phyloP scores from a whole-genome alignment of 64 coral and sea anemone genomes.

The Trachythela sp. region DNA sequence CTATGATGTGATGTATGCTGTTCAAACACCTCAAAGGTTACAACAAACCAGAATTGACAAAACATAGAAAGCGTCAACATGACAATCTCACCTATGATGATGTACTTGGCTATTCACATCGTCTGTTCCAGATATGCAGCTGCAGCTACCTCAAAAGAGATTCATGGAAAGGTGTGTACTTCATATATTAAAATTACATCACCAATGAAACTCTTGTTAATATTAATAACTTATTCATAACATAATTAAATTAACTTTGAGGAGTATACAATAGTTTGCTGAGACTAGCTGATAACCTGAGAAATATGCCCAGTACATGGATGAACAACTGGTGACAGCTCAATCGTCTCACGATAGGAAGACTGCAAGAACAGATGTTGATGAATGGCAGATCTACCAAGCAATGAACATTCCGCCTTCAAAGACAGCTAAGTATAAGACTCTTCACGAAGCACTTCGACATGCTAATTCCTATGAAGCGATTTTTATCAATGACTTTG shows the following conservation, averaged over 20 bases:
- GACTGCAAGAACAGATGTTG: conserved; percentile 7
- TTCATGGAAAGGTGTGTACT: conserved; percentile 9
- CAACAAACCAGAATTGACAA: conserved; percentile 26
- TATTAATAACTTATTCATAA: no score
- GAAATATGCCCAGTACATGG: conserved; percentile 29
- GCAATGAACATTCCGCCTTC: background rate
- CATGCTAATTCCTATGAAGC: conserved; percentile 30
- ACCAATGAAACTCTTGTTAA: no score
- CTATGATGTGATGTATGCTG: background rate
- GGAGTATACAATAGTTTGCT: conserved; percentile 15
- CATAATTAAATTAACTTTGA: no score
- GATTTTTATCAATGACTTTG: conserved; percentile 18
- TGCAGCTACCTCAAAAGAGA: conserved; percentile 13
- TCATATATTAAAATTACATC: no score
- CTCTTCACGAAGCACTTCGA: conserved; percentile 20
- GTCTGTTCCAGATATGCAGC: background rate
- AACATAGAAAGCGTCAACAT: conserved; percentile 36
- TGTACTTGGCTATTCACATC: background rate
- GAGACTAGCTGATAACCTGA: conserved; percentile 39
- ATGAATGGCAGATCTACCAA: conserved; percentile 34
- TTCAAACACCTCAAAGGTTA: conserved; percentile 27
- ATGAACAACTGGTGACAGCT: conserved; percentile 2
- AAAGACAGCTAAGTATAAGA: conserved; percentile 21
- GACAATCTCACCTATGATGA: conserved; percentile 11
- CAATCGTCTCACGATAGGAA: conserved; percentile 30